phyloP scores from a whole-genome alignment of 2,888 invertebrate species.

The Gymnoscelis rufifasciata region DNA sequence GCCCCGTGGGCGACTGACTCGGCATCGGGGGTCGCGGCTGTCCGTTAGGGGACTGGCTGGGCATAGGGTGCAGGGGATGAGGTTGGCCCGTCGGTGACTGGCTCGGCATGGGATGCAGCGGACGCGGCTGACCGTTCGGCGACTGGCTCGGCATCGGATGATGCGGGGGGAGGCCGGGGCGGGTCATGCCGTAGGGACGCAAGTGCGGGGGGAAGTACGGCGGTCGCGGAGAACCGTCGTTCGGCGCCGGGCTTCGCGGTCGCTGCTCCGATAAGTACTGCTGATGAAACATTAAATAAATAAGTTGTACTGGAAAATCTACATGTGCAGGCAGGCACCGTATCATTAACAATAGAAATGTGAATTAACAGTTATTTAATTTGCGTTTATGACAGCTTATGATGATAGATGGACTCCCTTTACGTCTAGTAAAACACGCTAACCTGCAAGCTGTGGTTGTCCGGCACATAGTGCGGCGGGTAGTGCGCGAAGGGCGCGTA shows the following conservation, averaged over 20 bases:
- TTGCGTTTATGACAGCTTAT: too few relatives aligned
- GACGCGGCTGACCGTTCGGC: neutral
- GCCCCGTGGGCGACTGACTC: slow-evolving; percentile 1
- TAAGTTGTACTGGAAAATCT: too few relatives aligned
- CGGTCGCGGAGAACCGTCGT: slow-evolving; percentile 43
- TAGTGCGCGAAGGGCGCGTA: slow-evolving; percentile 70
- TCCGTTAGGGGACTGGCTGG: neutral
- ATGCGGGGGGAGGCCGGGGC: slow-evolving; percentile 6
- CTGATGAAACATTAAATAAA: slow-evolving; percentile 2
- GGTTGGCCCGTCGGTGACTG: slow-evolving; percentile 14
- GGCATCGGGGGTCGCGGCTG: neutral
- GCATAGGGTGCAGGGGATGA: neutral
- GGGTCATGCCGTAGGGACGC: slow-evolving; percentile 35
- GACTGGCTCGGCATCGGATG: neutral
- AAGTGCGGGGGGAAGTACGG: slow-evolving; percentile 40
- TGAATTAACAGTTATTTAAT: too few relatives aligned
- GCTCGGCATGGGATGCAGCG: slow-evolving; percentile 15
- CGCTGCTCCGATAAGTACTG: slow-evolving; percentile 21
- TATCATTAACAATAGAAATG: too few relatives aligned
- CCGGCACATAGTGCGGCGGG: slow-evolving; percentile 43
- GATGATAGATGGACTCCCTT: neutral
- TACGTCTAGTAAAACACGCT: neutral
- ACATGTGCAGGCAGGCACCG: too few relatives aligned
- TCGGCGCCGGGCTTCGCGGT: slow-evolving; percentile 28
- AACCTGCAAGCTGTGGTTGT: slow-evolving; percentile 20